These are phyloP conservation scores for Pogoniulus pusillus DNA, from an alignment of 2,797 vertebrate species.

Conservation along the genomic window DNA sequence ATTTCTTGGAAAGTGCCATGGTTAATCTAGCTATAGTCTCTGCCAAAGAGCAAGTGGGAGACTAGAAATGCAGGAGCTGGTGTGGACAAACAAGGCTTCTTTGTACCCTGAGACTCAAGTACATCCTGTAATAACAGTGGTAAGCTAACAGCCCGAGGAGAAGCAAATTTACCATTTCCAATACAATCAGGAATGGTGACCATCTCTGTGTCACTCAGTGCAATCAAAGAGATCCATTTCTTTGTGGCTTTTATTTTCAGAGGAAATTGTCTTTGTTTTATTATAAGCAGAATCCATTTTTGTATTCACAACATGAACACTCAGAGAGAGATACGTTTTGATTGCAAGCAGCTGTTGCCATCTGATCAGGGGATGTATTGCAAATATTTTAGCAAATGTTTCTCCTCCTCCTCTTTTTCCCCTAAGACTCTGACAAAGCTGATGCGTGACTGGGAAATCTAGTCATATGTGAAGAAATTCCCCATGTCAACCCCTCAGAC, in stretches of 20 bases:
- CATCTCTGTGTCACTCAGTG: not conserved
- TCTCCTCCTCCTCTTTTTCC: not conserved
- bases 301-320: not conserved
- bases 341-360: conserved; percentile 38
- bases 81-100: not conserved
- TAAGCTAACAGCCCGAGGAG: not conserved
- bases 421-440: not conserved
- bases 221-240: not conserved
- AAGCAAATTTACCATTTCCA: not conserved
- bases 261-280: not conserved
- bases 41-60: not conserved
- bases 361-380: not conserved
- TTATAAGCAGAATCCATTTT: not conserved
- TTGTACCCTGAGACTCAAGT: not conserved
- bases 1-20: not conserved
- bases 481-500: not conserved
- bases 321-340: not conserved
- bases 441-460: not conserved
- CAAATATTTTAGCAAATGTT: conserved; percentile 47
- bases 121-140: not conserved
- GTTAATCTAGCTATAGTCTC: not conserved
- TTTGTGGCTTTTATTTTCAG: not conserved
- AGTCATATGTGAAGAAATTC: not conserved
- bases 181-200: not conserved
- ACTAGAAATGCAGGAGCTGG: not conserved